Conservation (phyloP, 2,888 invertebrate genomes). For the Hydropsyche betteni region DNA sequence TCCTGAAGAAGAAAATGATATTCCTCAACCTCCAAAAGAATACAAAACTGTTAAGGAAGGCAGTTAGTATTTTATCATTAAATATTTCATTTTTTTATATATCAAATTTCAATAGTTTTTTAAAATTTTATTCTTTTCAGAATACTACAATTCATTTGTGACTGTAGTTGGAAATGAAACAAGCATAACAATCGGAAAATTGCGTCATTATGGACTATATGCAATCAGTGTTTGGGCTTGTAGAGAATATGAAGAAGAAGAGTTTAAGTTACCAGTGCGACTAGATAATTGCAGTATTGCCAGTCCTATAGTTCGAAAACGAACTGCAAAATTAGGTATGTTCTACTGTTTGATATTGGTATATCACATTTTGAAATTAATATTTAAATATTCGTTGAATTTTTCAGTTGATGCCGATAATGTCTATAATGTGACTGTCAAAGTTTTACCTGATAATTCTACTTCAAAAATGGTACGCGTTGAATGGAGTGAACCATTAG, state of each 20-base stretch:
- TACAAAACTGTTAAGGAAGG: conserved; percentile 35
- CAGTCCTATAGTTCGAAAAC: conserved; percentile 60
- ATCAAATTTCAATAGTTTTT: background rate
- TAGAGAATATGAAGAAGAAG: conserved; percentile 68
- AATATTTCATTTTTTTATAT: background rate
- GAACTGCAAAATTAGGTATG: conserved; percentile 62
- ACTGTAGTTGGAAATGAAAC: conserved; percentile 56
- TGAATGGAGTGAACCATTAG: conserved; percentile 80
- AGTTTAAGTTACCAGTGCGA: background rate
- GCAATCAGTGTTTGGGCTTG: conserved; percentile 81
- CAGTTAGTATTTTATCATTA: conserved; percentile 29
- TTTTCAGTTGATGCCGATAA: conserved; percentile 74
- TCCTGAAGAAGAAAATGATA: conserved; percentile 30
- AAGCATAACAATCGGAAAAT: conserved; percentile 66
- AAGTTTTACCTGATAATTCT: conserved; percentile 53
- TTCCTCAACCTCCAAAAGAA: conserved; percentile 31
- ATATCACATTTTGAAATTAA: no score
- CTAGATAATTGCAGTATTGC: conserved; percentile 64
- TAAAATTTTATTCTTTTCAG: conserved; percentile 19
- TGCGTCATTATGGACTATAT: conserved; percentile 83
- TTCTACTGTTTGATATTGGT: background rate
- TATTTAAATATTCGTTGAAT: conserved; percentile 1
- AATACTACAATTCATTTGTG: background rate
- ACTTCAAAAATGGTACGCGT: conserved; percentile 69
- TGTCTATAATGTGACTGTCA: conserved; percentile 65